A percentile compares a stretch with the other conserved stretches of the same genome.
phyloP scores from a whole-genome alignment of 30 jellyfish, hydroid and myxozoan species.

The Aurelia coerulea region DNA sequence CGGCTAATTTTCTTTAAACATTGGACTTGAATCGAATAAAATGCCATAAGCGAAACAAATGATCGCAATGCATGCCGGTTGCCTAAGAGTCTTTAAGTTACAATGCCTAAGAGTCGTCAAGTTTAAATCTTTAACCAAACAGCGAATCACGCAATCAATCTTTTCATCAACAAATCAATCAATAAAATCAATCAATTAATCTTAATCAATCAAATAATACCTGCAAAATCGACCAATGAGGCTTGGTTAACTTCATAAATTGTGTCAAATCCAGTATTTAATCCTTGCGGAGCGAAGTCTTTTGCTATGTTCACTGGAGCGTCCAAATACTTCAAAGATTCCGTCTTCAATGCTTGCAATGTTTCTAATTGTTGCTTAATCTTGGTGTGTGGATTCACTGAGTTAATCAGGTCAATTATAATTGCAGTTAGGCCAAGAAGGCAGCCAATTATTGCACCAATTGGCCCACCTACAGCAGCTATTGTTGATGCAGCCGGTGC shows the following conservation, averaged over 20 bases:
- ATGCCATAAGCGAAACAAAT: no score
- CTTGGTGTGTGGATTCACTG: background rate
- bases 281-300: background rate
- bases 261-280: background rate
- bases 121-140: no score
- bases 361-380: background rate
- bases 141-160: no score
- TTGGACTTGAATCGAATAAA: no score
- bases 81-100: no score
- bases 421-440: background rate
- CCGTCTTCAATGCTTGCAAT: background rate
- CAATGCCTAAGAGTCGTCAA: no score
- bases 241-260: slow-evolving; percentile 17
- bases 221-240: background rate
- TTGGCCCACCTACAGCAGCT: slow-evolving; percentile 26
- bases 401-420: background rate
- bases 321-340: background rate
- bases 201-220: background rate
- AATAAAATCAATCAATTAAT: no score
- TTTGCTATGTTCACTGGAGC: background rate
- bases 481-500: slow-evolving; percentile 19
- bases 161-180: no score
- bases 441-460: slow-evolving; percentile 16
- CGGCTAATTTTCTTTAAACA: no score
- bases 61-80: no score